Conservation (phyloP, 2,888 invertebrate species). For the Epinotia brunnichana region DNA sequence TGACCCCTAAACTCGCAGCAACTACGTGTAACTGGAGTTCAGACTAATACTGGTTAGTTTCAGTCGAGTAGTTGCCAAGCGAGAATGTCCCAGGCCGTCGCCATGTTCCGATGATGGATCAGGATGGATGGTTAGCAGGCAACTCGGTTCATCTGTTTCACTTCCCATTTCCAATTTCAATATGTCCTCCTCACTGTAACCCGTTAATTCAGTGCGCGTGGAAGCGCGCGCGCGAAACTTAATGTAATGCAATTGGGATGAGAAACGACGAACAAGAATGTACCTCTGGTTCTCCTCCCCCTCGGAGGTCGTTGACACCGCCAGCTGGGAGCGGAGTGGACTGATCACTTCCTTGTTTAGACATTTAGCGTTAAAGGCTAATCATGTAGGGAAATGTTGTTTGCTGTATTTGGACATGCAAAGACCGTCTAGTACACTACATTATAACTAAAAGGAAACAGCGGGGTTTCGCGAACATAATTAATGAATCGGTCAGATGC, state of each 20-base stretch:
- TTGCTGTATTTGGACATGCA: not conserved
- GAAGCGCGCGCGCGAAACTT: not conserved
- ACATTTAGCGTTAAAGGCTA: constrained; percentile 1
- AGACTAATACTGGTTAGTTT: not conserved
- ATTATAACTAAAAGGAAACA: too few relatives aligned
- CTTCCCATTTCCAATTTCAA: not conserved
- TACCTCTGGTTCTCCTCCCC: not conserved
- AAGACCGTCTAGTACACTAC: not conserved
- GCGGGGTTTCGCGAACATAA: too few relatives aligned
- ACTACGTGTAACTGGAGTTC: not conserved
- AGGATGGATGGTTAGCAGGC: not conserved
- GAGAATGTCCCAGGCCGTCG: not conserved
- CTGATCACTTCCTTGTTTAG: constrained; percentile 16
- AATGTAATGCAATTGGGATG: not conserved
- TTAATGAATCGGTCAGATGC: too few relatives aligned
- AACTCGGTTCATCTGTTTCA: not conserved
- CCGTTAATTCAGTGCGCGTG: not conserved
- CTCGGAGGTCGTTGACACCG: not conserved
- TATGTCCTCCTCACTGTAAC: not conserved
- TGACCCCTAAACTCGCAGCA: not conserved
- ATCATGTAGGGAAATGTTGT: not conserved
- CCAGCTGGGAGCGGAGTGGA: constrained; percentile 10
- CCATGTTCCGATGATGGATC: constrained; percentile 11
- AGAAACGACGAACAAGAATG: not conserved
- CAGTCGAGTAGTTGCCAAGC: too few relatives aligned